Percentiles rank a stretch among this genome's conserved stretches.
These are phyloP conservation scores for Allobates femoralis DNA, from an alignment of 2,797 vertebrate genomes.

Conservation along the genomic window DNA sequence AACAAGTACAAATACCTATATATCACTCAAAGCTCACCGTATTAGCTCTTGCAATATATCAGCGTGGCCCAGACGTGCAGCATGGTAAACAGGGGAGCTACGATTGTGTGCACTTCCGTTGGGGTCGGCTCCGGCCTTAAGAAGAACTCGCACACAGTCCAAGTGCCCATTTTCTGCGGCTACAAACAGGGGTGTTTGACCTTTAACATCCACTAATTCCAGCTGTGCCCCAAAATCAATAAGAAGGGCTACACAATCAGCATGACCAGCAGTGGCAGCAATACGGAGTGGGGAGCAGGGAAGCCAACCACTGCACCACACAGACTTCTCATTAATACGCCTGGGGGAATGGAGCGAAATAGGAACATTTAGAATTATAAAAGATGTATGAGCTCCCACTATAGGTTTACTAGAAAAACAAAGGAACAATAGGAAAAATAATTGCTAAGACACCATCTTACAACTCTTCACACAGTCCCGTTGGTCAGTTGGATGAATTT, in stretches of 20 bases:
- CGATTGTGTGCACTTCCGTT: conserved; percentile 94
- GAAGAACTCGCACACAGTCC: conserved; percentile 88
- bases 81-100: conserved; percentile 91
- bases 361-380: rapidly evolving
- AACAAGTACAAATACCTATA: neutral
- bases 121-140: conserved; percentile 89
- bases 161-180: conserved; percentile 92
- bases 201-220: conserved; percentile 94
- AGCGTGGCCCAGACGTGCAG: conserved; percentile 84
- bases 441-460: neutral
- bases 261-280: conserved; percentile 89
- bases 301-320: conserved; percentile 93
- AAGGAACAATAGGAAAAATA: neutral
- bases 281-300: conserved; percentile 92
- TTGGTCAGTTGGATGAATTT: too few species aligned
- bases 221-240: conserved; percentile 88
- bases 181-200: conserved; percentile 91
- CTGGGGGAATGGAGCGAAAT: conserved; percentile 68
- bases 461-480: too few species aligned
- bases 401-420: neutral
- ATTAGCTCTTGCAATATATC: conserved; percentile 90
- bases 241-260: conserved; percentile 85
- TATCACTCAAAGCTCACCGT: conserved; percentile 74
- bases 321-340: conserved; percentile 92
- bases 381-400: neutral